A percentile compares a stretch with the other conserved stretches of the same genome.
Conservation (phyloP, 2,888 invertebrate species). For the Ormyrus rosae region DNA sequence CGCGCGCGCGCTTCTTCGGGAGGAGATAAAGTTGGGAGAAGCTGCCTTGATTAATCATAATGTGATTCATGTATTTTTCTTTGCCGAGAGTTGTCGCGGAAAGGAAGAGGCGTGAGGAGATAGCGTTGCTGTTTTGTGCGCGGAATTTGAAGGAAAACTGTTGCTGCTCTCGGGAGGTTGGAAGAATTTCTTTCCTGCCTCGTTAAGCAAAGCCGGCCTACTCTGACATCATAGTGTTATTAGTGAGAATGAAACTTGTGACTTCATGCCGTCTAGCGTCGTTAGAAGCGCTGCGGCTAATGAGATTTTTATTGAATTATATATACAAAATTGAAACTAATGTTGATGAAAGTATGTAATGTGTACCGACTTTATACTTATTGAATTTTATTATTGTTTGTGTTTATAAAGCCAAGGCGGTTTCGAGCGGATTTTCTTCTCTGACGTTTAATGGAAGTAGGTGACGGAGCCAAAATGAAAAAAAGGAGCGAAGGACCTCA, state of each 20-base stretch:
- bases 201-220: slow-evolving; percentile 39
- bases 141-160: no score
- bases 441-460: background rate
- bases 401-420: background rate
- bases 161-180: background rate
- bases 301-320: background rate
- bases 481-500: slow-evolving; percentile 7
- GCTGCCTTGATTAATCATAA: no score
- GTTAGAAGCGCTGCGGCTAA: background rate
- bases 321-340: background rate
- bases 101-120: no score
- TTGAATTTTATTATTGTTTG: background rate
- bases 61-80: no score
- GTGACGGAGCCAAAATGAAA: slow-evolving; percentile 4
- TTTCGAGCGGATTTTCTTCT: background rate
- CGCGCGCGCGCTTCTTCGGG: no score
- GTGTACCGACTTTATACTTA: no score
- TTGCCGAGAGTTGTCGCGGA: no score
- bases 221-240: slow-evolving; percentile 39
- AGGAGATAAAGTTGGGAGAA: no score
- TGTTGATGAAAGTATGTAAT: background rate
- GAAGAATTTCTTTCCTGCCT: slow-evolving; percentile 40
- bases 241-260: slow-evolving; percentile 30
- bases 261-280: slow-evolving; percentile 8
- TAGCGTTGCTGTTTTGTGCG: no score